phyloP scores from a whole-genome alignment of 2,113 vertebrate genomes.

The Oceanodroma tethys region DNA sequence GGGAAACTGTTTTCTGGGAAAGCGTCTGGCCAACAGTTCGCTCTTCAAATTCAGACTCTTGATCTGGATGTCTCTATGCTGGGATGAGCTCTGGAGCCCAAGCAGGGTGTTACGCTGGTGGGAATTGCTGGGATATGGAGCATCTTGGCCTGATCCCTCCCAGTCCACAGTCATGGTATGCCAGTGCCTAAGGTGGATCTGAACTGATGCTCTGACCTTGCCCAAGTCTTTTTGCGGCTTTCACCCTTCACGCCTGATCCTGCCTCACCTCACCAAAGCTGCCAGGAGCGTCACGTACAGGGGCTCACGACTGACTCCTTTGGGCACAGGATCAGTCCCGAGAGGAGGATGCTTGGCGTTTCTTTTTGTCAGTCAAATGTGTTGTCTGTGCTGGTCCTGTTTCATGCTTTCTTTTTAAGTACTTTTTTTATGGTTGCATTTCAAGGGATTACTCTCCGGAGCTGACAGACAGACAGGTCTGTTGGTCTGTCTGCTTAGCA shows the following conservation, averaged over 20 bases:
- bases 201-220: not conserved
- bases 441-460: not conserved
- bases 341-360: not conserved
- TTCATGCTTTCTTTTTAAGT: not conserved
- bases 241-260: not conserved
- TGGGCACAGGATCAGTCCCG: not conserved
- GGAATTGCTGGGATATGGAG: rapidly evolving
- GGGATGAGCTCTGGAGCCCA: not conserved
- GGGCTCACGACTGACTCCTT: rapidly evolving
- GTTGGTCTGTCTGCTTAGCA: not conserved
- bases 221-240: not conserved
- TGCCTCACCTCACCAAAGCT: not conserved
- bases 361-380: not conserved
- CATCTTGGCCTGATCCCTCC: not conserved
- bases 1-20: not conserved
- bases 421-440: not conserved
- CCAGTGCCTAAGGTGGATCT: not conserved
- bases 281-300: not conserved
- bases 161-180: too few relatives aligned
- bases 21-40: not conserved
- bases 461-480: not conserved
- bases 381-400: not conserved
- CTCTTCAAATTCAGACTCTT: not conserved
- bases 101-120: not conserved
- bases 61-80: not conserved